Base-by-base conservation (phyloP, 2,113 vertebrate species). In the Gnathonemus echidnorhynchus region DNA sequence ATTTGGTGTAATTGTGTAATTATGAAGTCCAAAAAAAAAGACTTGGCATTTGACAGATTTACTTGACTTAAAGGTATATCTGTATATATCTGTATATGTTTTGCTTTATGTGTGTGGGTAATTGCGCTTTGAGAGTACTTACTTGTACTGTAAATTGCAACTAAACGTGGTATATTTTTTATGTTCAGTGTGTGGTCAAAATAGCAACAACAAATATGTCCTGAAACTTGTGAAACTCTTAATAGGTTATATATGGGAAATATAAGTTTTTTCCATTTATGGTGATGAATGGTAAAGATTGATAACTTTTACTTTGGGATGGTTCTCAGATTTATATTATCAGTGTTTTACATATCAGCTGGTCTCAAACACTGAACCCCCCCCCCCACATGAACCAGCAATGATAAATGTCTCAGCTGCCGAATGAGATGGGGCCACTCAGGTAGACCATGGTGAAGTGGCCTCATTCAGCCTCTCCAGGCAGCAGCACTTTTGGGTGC, bases 351-450 rank as follows among this genome's bases (percentile, higher is more conserved):
- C 80, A 27, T 42, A 53, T 27, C 27, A 58, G 27, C 49, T 58
- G 50, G 80, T 89, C 31, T 89, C 13, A 53, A 89, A 3, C 48
- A 52, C 5, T 52, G n/a, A 15, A 66, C 19, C 56, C 6, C 56
- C 2, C 21, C 70, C 13, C 6, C 46, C 17, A 27, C 45, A 21
- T 6, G n/a, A 77, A 35, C 35, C 35, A 39, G 70, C 13, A 87
- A 88, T 92, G 58, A 62, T 62, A 15, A 56, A 85, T 53, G 90
- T 87, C 27, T 66, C 50, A 62, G 88, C 89, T 90, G 92, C 74
- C 74, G 77, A 49, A 87, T 91, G 90, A 92, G 94, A 94, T 94
- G 92, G 92, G 89, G 91, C 92, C 92, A 93, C 92, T 94, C 93
- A 90, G 93, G 92, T 85, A 83, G 88, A 77, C 88, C 52, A 49